These are phyloP conservation scores for Myxocyprinus asiaticus DNA, from an alignment of 2,113 vertebrate species.

Conservation along the genomic window DNA sequence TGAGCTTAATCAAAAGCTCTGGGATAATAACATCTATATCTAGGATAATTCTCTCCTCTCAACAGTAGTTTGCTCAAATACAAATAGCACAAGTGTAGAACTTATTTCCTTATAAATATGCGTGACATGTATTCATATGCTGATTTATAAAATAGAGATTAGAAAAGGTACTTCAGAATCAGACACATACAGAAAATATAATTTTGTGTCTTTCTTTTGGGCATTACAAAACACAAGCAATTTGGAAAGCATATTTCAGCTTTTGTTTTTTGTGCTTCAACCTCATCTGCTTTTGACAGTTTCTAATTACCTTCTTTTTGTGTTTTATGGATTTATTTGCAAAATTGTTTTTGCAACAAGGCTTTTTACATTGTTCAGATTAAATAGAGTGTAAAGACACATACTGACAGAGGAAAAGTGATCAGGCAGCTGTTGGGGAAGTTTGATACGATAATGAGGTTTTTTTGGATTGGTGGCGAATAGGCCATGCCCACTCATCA, in stretches of 20 bases:
- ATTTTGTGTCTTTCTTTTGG: conserved; percentile 36
- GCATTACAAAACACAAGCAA: not conserved
- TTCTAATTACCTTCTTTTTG: conserved; percentile 12
- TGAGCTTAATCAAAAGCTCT: conserved; percentile 54
- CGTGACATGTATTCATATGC: conserved; percentile 74
- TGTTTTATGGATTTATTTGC: too few species aligned
- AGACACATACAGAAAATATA: conserved; percentile 66
- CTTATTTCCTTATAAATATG: conserved; percentile 75
- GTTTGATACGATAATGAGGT: not conserved
- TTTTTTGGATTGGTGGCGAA: not conserved
- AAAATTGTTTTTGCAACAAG: too few species aligned
- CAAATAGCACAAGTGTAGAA: conserved; percentile 68
- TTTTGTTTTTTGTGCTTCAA: conserved; percentile 48
- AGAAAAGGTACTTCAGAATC: conserved; percentile 64
- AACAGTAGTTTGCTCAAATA: conserved; percentile 68
- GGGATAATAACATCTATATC: conserved; percentile 51
- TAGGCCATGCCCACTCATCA: not conserved
- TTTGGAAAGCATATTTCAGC: conserved; percentile 38
- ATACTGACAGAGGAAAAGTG: not conserved
- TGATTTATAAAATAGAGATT: conserved; percentile 71
- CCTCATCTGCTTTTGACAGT: conserved; percentile 11
- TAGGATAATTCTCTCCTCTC: conserved; percentile 68
- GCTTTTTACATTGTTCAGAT: too few species aligned
- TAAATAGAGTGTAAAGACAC: not conserved
- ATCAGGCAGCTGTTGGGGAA: not conserved